Conservation (phyloP, 2,797 vertebrate genomes). For the Prunella strophiata region DNA sequence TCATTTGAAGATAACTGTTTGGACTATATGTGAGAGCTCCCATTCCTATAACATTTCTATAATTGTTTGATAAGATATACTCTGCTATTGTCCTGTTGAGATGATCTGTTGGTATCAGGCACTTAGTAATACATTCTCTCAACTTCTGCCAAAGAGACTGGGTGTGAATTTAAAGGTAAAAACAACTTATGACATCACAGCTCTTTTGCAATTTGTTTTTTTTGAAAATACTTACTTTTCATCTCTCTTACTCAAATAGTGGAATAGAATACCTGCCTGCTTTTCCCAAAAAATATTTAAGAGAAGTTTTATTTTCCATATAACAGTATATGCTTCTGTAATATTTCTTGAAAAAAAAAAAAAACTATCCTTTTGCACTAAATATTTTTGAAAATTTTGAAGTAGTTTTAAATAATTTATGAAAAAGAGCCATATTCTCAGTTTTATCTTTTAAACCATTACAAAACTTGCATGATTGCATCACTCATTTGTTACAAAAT, state of each 20-base stretch:
- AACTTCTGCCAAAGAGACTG: constrained; percentile 26
- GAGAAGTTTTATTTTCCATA: constrained; percentile 69
- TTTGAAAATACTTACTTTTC: constrained; percentile 21
- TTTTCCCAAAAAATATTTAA: constrained; percentile 33
- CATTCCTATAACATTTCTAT: not conserved
- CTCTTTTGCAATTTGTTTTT: constrained; percentile 4
- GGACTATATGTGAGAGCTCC: not conserved
- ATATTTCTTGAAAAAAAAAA: constrained; percentile 28
- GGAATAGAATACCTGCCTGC: constrained; percentile 14
- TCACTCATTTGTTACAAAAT: constrained; percentile 15
- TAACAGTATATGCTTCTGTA: constrained; percentile 53
- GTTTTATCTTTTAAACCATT: not conserved
- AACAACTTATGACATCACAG: not conserved
- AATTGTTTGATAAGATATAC: not conserved
- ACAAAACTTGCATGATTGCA: not conserved
- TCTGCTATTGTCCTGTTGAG: not conserved
- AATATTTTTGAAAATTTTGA: constrained; percentile 70
- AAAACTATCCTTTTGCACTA: constrained; percentile 62
- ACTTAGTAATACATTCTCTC: not conserved
- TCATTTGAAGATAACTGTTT: constrained; percentile 11
- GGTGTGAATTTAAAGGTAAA: constrained; percentile 29
- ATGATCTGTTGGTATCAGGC: not conserved
- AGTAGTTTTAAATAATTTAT: constrained; percentile 67
- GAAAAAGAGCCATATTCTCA: constrained; percentile 40
- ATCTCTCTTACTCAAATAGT: not conserved